phyloP scores from a whole-genome alignment of 2,113 vertebrate genomes.

The Verasper variegatus region DNA sequence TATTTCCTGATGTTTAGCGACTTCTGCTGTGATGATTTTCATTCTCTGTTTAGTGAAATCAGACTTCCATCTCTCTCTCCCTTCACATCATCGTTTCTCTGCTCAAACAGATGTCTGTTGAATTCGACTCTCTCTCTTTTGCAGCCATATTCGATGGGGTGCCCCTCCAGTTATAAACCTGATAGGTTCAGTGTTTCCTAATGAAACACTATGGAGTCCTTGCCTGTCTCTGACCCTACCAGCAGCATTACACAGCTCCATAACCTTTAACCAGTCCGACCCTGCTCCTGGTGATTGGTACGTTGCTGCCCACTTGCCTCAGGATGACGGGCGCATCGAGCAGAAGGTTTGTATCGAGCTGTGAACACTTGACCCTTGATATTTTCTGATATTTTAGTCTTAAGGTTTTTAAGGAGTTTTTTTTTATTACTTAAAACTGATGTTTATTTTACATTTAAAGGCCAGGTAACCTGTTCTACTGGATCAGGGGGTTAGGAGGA shows the following conservation, averaged over 20 bases:
- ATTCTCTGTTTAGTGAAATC: too few relatives aligned
- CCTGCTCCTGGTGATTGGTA: conserved; percentile 93
- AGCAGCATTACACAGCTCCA: conserved; percentile 71
- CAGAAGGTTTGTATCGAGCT: conserved; percentile 86
- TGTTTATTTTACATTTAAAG: too few relatives aligned
- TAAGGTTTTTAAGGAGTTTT: not conserved
- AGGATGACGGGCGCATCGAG: conserved; percentile 90
- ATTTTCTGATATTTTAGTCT: not conserved
- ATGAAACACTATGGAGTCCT: conserved; percentile 77
- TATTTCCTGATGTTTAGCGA: not conserved
- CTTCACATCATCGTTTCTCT: too few relatives aligned
- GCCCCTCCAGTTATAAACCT: conserved; percentile 95
- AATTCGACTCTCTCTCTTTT: not conserved
- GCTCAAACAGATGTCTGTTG: too few relatives aligned
- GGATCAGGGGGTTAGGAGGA: not conserved
- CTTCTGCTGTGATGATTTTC: not conserved
- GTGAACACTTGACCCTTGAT: not conserved
- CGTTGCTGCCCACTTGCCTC: conserved; percentile 90
- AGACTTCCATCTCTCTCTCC: not conserved
- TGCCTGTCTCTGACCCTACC: conserved; percentile 82
- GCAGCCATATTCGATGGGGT: conserved; percentile 89
- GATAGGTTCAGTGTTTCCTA: conserved; percentile 83
- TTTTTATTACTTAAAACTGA: too few relatives aligned
- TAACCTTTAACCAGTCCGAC: conserved; percentile 86
- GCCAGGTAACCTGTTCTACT: conserved; percentile 23